phyloP scores from a whole-genome alignment of 2,888 invertebrate genomes.

The Sphinx pinastri region DNA sequence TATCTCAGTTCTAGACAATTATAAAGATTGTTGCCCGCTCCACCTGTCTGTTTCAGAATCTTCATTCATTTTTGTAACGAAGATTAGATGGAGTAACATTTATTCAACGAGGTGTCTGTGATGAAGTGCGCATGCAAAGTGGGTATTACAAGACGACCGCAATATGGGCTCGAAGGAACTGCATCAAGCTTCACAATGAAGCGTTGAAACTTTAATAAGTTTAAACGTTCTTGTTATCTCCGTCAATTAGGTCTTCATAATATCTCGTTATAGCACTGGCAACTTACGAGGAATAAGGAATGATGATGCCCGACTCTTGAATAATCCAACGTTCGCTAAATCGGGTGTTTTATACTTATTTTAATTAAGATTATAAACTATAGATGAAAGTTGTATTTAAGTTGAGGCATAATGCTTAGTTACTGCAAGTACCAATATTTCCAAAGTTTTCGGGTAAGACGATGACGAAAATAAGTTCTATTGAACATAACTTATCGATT shows the following conservation, averaged over 20 bases:
- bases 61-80: not conserved
- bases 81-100: slow-evolving; percentile 30
- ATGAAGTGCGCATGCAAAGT: slow-evolving; percentile 53
- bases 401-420: too few relatives aligned
- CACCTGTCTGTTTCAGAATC: not conserved
- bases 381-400: too few relatives aligned
- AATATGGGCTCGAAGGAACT: slow-evolving; percentile 48
- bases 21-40: not conserved
- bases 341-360: not conserved
- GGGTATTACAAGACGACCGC: slow-evolving; percentile 53
- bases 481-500: too few relatives aligned
- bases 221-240: slow-evolving; percentile 32
- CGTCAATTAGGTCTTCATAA: not conserved
- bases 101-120: slow-evolving; percentile 43
- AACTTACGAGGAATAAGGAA: not conserved
- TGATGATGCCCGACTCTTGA: not conserved
- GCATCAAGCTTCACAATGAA: slow-evolving; percentile 55
- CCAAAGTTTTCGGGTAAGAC: too few relatives aligned
- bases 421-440: too few relatives aligned
- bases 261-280: not conserved
- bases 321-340: not conserved
- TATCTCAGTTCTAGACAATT: not conserved
- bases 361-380: not conserved
- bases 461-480: too few relatives aligned
- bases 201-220: slow-evolving; percentile 70